These are phyloP conservation scores for Drosophila persimilis DNA, from an alignment of 1,140 invertebrate genomes.

Conservation along the genomic window DNA sequence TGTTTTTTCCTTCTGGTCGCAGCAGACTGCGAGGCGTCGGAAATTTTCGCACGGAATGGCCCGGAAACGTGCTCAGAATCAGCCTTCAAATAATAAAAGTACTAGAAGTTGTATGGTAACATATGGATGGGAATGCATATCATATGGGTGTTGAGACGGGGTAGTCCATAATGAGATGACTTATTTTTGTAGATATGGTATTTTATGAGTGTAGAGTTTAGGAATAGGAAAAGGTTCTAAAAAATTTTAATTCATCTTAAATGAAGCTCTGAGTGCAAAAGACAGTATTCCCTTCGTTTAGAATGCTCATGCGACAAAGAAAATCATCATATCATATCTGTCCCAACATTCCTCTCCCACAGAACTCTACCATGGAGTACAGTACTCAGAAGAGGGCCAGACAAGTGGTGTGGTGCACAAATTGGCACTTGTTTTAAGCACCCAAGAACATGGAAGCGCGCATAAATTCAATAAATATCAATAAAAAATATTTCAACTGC, in stretches of 20 bases:
- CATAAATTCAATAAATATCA: slow-evolving; percentile 74
- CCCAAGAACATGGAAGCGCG: background rate
- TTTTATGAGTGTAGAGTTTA: too few species aligned
- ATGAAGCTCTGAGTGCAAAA: too few species aligned
- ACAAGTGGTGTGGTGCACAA: slow-evolving; percentile 20
- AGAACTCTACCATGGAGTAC: background rate
- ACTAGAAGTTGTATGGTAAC: too few species aligned
- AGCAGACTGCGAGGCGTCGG: slow-evolving; percentile 44
- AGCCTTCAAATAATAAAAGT: slow-evolving; percentile 2
- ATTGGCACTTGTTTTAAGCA: slow-evolving; percentile 51
- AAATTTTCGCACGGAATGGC: slow-evolving; percentile 11
- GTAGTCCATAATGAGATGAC: too few species aligned
- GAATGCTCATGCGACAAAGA: too few species aligned
- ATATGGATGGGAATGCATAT: background rate
- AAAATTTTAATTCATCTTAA: background rate
- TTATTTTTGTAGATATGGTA: too few species aligned
- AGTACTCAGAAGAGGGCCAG: background rate
- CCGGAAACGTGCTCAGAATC: slow-evolving; percentile 13
- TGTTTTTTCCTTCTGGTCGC: slow-evolving; percentile 19
- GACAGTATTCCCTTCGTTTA: too few species aligned
- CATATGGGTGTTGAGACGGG: too few species aligned
- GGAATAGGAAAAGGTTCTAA: too few species aligned
- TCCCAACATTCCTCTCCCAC: slow-evolving; percentile 6
- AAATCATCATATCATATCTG: background rate
- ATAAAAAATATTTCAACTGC: slow-evolving; percentile 58